A percentile compares a stretch with the other conserved stretches of the same genome.
These are phyloP conservation scores for Gyps fulvus DNA, from an alignment of 2,113 vertebrate species.

Conservation along the genomic window DNA sequence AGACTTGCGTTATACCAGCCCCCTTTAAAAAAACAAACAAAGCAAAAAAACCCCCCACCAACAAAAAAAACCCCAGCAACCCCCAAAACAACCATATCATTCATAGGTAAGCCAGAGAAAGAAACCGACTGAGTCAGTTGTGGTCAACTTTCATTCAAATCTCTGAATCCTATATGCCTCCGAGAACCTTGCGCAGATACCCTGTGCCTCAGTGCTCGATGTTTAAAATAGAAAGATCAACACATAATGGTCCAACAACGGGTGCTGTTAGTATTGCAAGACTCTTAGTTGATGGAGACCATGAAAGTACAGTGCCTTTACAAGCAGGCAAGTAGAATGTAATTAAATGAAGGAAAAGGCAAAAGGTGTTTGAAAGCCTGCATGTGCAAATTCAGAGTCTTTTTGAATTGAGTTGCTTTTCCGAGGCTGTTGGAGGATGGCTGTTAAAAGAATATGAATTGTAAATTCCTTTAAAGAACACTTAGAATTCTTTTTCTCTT, in stretches of 20 bases:
- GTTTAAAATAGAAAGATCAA: not conserved
- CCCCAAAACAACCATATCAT: not conserved
- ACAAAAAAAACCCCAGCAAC: not conserved
- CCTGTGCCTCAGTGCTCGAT: not conserved
- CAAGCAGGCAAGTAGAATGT: not conserved
- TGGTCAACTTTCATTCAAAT: not conserved
- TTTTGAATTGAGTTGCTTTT: not conserved
- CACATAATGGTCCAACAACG: fast-evolving
- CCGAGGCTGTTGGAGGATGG: not conserved
- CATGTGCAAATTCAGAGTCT: not conserved
- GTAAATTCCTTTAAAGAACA: not conserved
- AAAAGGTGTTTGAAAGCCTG: not conserved
- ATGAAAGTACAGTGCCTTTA: fast-evolving
- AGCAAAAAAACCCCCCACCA: not conserved
- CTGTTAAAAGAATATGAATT: not conserved
- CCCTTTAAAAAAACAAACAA: not conserved
- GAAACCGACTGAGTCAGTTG: not conserved
- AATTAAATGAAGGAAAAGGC: not conserved
- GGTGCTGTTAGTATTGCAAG: too few species aligned
- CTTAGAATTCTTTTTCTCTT: not conserved
- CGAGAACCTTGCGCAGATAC: not conserved
- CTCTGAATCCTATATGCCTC: not conserved
- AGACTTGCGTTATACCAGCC: not conserved
- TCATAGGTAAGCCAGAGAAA: fast-evolving
- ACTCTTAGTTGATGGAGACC: not conserved